Percentiles rank a stretch among this genome's conserved stretches.
These are phyloP conservation scores for Microcebus tavaratra DNA, from an alignment of 2,113 vertebrate genomes.

Conservation along the genomic window DNA sequence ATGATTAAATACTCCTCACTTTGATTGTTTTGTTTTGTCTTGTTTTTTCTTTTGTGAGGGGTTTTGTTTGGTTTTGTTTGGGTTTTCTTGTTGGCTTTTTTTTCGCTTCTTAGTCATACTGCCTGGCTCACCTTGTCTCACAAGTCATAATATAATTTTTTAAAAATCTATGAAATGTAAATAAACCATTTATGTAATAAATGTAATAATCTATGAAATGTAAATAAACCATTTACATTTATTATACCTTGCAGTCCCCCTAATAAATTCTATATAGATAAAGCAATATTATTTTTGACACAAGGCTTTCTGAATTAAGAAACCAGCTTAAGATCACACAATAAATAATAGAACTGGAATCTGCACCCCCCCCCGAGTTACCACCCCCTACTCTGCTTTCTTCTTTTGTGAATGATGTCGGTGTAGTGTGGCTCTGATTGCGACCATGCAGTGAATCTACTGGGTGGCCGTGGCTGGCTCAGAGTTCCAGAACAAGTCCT, in stretches of 20 bases:
- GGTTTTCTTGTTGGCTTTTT: too few relatives aligned
- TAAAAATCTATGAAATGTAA: background rate
- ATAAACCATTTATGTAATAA: background rate
- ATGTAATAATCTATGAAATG: background rate
- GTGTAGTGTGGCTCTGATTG: fast-evolving
- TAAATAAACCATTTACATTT: background rate
- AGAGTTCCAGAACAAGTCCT: background rate
- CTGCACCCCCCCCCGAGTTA: too few relatives aligned
- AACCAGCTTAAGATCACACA: background rate
- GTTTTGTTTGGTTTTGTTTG: background rate
- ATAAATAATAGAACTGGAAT: background rate
- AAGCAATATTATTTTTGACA: background rate
- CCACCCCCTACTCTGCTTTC: fast-evolving
- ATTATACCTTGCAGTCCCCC: background rate
- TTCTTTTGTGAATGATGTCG: background rate
- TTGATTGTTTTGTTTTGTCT: background rate
- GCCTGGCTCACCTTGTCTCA: background rate
- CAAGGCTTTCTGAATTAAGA: background rate
- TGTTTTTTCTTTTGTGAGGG: too few relatives aligned
- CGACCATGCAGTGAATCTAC: too few relatives aligned
- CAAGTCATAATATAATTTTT: background rate
- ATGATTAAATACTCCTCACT: background rate
- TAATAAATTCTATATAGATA: background rate
- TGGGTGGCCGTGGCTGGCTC: fast-evolving
- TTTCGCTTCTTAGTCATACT: background rate